Evolutionary conservation across 1,140 invertebrate genomes (phyloP), one percentile per base, ranked within the genome.

Genomic region (Brachionus angularis): DNA sequence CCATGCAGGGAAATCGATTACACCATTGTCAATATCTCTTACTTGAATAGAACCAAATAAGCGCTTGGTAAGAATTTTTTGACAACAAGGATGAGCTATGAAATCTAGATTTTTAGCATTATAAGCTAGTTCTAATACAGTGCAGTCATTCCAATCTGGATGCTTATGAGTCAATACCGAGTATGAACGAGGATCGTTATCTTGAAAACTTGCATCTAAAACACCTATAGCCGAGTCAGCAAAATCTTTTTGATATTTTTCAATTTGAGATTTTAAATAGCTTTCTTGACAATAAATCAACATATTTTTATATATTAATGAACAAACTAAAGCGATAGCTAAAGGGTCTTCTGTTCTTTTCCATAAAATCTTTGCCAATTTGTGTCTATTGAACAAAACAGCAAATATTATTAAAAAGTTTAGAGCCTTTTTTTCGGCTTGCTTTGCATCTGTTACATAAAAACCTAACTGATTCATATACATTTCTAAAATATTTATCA

Each of bases 31-130:
- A 5, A 82, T 71, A 25, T 82, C 81, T 42, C 79, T 75, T 0
- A 83, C 73, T 34, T 77, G 75, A 36, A 83, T 77, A 10, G 76
- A 73, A 1, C 82, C 82, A 58, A 76, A 75, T 61, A 82, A 79
- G 31, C 76, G 75, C 21, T 77, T 76, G 0, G 78, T 80, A 7
- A 83, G 74, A 78, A 80, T 83, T 73, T 80, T 80, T 75, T 83
- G 82, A 75, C 82, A 82, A 61, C 80, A 82, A 8, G 80, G 77
- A 74, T 83, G 82, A 12, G 81, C 81, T 10, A 83, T 77, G 73
- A 83, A 83, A 47, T 75, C 75, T 14, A 75, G 75, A 69, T 79
- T 78, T 49, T 76, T 75, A 7, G 77, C 75, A 49, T 78, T 75
- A 55, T 78, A 74, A 18, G 79, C 77, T 14, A 80, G 75, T 47